Evolutionary conservation across 2,888 invertebrate species (phyloP).

Genomic region (Drosophila nr. medialis): DNA sequence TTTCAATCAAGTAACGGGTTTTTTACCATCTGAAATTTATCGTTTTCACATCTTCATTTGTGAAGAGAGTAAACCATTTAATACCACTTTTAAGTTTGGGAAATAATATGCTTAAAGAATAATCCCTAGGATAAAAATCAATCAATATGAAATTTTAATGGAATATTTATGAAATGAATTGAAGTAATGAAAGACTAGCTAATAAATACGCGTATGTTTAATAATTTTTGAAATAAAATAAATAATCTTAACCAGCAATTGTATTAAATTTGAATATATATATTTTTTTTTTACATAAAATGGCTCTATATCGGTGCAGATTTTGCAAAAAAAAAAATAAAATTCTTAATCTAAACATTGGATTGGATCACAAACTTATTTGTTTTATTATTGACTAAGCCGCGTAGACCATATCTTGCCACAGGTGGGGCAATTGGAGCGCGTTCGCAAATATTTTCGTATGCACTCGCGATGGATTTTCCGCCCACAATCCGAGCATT

Average conservation of each 20-base stretch:
- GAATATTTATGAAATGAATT: conserved; percentile 57
- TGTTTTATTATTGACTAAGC: conserved; percentile 32
- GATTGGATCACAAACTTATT: neutral
- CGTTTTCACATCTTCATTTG: conserved; percentile 14
- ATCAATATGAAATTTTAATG: conserved; percentile 51
- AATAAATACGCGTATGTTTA: conserved; percentile 61
- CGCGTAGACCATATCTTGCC: conserved; percentile 53
- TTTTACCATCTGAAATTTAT: conserved; percentile 10
- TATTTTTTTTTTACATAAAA: neutral
- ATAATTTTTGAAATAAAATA: conserved; percentile 59
- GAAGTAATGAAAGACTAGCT: conserved; percentile 51
- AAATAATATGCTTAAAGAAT: conserved; percentile 34
- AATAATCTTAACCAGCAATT: conserved; percentile 16
- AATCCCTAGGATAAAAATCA: conserved; percentile 31
- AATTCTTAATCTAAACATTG: neutral
- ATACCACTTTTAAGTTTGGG: conserved; percentile 19
- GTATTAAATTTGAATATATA: neutral
- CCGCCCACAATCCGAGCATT: conserved; percentile 47
- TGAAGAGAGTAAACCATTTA: conserved; percentile 23
- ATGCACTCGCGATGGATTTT: conserved; percentile 64
- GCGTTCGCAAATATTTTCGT: conserved; percentile 57
- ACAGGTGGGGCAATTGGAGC: conserved; percentile 64
- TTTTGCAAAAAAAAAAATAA: neutral
- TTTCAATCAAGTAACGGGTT: conserved; percentile 10
- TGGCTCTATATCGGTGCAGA: neutral